Evolutionary conservation across 2,888 invertebrate genomes (phyloP), one percentile per base, ranked within the genome.

Genomic region (Melipona beecheii): DNA sequence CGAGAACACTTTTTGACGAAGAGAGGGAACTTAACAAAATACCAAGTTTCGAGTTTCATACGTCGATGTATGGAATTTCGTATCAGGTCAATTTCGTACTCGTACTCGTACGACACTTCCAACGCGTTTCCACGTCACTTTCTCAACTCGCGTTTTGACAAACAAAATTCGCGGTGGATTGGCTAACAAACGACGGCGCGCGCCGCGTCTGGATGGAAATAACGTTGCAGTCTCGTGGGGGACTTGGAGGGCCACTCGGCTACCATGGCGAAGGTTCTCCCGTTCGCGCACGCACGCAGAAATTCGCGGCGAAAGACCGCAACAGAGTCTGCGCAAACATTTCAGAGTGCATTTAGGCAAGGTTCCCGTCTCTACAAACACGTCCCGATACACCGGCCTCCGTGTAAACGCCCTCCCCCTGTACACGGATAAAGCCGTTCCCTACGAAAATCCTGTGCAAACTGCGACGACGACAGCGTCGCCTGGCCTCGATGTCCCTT

Each of bases 261-360:
- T 83, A 73, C 66, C 84, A 71, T 58, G 50, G 75, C 31, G 54
- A 13, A 66, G 62, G 50, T 75, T 65, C n/a, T 80, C 69, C 71
- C 85, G 89, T 89, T 86, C 85, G 85, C 86, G 77, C 88, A 85
- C 85, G 78, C 88, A 85, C 75, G 83, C 72, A 75, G 87, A 89
- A 87, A 87, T 89, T 86, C 85, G 81, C 85, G 84, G 84, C 75
- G 70, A 87, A 88, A 86, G 75, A 79, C 81, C 86, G 65, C 88
- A 76, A 79, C 78, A 82, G 86, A 77, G 77, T 85, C 82, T 78
- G 80, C 73, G 81, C 86, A 88, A 88, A 88, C 86, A 90, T 56
- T 31, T 62, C 64, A 65, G 73, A 86, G 86, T 85, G 84, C 88
- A 77, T 86, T 89, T 85, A 84, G 72, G 79, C 49, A 77, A 86